Evolutionary conservation across 2,888 invertebrate species (phyloP).

Genomic region (Cremastobaeus sp.): DNA sequence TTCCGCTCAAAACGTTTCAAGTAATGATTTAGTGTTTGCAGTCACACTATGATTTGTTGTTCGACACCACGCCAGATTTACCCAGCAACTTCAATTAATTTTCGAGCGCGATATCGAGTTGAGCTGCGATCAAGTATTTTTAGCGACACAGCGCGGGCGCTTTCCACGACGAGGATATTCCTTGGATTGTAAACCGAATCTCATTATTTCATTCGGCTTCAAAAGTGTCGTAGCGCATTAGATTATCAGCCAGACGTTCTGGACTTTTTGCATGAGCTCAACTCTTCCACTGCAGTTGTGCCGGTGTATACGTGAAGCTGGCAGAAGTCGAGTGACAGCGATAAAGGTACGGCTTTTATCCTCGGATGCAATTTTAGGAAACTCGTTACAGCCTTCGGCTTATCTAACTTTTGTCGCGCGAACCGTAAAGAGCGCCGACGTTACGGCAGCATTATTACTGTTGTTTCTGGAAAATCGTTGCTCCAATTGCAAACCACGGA

Average conservation of each 20-base stretch:
- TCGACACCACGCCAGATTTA: neutral
- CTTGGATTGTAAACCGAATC: no score
- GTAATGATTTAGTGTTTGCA: conserved; percentile 14
- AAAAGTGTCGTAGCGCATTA: no score
- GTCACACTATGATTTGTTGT: neutral
- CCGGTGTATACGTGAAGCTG: neutral
- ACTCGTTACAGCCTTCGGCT: conserved; percentile 58
- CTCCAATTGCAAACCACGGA: conserved; percentile 28
- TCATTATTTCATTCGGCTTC: no score
- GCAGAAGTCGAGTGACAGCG: conserved; percentile 38
- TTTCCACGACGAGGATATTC: no score
- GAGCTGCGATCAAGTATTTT: no score
- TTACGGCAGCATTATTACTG: conserved; percentile 48
- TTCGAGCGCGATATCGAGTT: no score
- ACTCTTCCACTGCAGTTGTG: neutral
- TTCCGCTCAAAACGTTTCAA: conserved; percentile 4
- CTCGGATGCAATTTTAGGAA: conserved; percentile 57
- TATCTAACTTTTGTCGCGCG: conserved; percentile 57
- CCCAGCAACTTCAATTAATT: no score
- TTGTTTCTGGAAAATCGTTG: conserved; percentile 43
- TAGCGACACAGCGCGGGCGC: no score
- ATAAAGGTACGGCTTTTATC: conserved; percentile 42
- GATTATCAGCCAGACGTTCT: no score
- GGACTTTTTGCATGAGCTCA: conserved; percentile 18
- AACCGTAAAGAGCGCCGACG: conserved; percentile 53